Evolutionary conservation across 1,140 invertebrate genomes (phyloP).

Genomic region (Oreohelix idahoensis): DNA sequence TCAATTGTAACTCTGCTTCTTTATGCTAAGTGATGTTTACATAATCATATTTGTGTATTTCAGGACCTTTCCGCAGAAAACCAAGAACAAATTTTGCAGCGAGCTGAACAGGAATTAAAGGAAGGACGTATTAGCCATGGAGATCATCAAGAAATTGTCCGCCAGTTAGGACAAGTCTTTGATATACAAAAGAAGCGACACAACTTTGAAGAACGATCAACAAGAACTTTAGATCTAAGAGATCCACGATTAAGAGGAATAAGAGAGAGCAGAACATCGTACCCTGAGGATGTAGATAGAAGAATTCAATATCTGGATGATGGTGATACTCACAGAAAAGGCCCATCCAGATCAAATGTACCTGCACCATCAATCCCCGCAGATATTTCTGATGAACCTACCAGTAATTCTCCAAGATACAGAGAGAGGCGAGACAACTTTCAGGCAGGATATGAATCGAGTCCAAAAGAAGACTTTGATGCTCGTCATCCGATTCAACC

Average conservation of each 20-base stretch:
- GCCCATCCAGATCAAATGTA: not conserved
- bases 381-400: conserved; percentile 11
- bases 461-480: conserved; percentile 39
- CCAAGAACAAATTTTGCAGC: conserved; percentile 83
- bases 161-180: conserved; percentile 82
- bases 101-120: conserved; percentile 85
- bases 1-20: too few relatives aligned
- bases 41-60: conserved; percentile 16
- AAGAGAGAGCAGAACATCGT: not conserved
- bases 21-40: too few relatives aligned
- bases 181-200: conserved; percentile 77
- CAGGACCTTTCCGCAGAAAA: conserved; percentile 56
- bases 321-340: not conserved
- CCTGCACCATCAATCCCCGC: not conserved
- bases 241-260: conserved; percentile 35
- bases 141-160: conserved; percentile 83
- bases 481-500: conserved; percentile 11
- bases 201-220: conserved; percentile 1
- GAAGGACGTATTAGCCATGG: conserved; percentile 83
- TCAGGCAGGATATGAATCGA: conserved; percentile 5
- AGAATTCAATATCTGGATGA: not conserved
- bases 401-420: conserved; percentile 30
- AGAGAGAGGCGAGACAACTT: conserved; percentile 29
- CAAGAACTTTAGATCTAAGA: conserved; percentile 23
- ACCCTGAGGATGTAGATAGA: conserved; percentile 13